A percentile compares a stretch with the other conserved stretches of the same genome.
Evolutionary conservation across 2,888 invertebrate species (phyloP).

Genomic region (Spodoptera exigua): DNA sequence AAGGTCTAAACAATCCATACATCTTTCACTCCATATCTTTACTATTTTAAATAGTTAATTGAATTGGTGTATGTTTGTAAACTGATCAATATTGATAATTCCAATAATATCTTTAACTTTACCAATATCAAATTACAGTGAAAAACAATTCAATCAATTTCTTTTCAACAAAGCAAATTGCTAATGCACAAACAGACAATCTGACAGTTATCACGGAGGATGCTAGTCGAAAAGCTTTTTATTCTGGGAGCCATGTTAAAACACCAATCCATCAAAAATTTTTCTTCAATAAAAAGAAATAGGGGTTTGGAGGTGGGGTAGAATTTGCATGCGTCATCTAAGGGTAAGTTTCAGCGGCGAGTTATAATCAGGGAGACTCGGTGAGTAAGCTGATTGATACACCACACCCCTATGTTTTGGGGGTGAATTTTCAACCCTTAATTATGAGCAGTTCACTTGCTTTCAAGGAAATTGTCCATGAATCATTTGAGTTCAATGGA

Average conservation of each 20-base stretch:
- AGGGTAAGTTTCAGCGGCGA: constrained; percentile 51
- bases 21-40: no score
- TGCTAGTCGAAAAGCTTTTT: constrained; percentile 42
- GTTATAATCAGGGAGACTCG: constrained; percentile 54
- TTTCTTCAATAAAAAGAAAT: constrained; percentile 54
- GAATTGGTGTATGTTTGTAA: no score
- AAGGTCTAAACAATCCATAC: no score
- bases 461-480: constrained; percentile 43
- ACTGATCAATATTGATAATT: no score
- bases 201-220: constrained; percentile 40
- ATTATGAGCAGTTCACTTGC: constrained; percentile 49
- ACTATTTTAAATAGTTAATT: no score
- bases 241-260: constrained; percentile 37
- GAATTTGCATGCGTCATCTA: constrained; percentile 61
- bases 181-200: constrained; percentile 30
- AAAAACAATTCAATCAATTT: constrained; percentile 11
- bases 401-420: constrained; percentile 56
- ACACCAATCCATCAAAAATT: constrained; percentile 53
- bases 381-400: constrained; percentile 60
- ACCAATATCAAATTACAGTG: background rate
- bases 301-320: constrained; percentile 34
- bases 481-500: constrained; percentile 39
- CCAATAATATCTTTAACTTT: background rate
- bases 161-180: constrained; percentile 26
- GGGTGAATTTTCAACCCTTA: constrained; percentile 50